Evolutionary conservation across 2,888 invertebrate genomes (phyloP).

Genomic region (Lagria hirta): DNA sequence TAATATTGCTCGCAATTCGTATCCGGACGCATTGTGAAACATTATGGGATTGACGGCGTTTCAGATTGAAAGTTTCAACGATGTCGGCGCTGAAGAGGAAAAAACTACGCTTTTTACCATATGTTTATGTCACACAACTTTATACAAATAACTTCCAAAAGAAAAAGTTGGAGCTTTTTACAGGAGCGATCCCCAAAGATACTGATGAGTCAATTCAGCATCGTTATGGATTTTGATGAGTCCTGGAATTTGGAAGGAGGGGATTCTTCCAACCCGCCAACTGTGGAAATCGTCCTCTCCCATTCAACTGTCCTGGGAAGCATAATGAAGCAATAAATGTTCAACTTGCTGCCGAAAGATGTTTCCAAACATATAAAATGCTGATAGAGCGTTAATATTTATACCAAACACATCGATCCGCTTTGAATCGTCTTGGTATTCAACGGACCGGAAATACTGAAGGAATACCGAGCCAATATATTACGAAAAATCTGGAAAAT

Average conservation of each 20-base stretch:
- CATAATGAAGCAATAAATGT: conserved; percentile 43
- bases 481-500: conserved; percentile 17
- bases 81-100: neutral
- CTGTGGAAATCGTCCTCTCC: conserved; percentile 28
- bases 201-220: conserved; percentile 46
- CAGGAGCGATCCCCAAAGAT: conserved; percentile 5
- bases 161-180: neutral
- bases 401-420: conserved; percentile 46
- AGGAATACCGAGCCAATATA: conserved; percentile 30
- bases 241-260: conserved; percentile 32
- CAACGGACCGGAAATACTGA: conserved; percentile 34
- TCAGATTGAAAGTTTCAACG: conserved; percentile 41
- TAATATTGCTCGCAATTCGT: conserved; percentile 39
- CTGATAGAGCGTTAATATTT: conserved; percentile 52
- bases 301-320: conserved; percentile 33
- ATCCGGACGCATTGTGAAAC: conserved; percentile 40
- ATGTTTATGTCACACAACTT: too few species aligned
- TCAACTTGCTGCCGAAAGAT: conserved; percentile 46
- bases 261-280: conserved; percentile 35
- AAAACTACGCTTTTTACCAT: neutral
- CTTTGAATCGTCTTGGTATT: conserved; percentile 34
- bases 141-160: too few species aligned
- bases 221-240: conserved; percentile 47
- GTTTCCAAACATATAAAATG: conserved; percentile 50
- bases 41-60: conserved; percentile 39